phyloP scores from a whole-genome alignment of 2,113 vertebrate species.

The Azemiops feae region DNA sequence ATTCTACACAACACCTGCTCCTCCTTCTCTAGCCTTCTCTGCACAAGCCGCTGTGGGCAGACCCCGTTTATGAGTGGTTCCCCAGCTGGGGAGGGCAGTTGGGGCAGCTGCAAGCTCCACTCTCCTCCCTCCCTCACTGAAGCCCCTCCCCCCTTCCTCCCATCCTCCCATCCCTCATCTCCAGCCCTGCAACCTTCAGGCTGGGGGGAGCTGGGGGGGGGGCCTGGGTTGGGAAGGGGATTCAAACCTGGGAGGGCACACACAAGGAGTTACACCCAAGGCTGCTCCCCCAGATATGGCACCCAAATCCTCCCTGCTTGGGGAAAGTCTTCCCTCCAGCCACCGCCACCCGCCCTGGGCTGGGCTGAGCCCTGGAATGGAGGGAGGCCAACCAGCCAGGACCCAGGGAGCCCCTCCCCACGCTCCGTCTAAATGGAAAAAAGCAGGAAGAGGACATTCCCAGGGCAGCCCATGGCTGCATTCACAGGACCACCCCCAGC shows the following conservation, averaged over 20 bases:
- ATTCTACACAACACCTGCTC: not conserved
- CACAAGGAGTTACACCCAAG: not conserved
- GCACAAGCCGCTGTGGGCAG: not conserved
- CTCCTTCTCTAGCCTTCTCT: not conserved
- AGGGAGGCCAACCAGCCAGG: not conserved
- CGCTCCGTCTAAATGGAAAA: not conserved
- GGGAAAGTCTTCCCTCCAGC: not conserved
- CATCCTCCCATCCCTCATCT: not conserved
- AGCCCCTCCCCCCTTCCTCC: not conserved
- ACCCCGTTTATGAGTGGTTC: fast-evolving
- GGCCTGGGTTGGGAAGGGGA: not conserved
- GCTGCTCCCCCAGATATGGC: not conserved
- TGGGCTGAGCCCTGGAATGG: not conserved
- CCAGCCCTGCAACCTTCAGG: not conserved
- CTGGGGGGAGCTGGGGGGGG: not conserved
- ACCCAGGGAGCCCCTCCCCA: not conserved
- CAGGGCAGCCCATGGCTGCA: not conserved
- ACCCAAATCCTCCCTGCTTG: not conserved
- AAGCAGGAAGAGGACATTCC: not conserved
- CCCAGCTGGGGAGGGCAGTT: not conserved
- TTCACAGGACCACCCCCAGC: not conserved
- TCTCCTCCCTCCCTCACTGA: not conserved
- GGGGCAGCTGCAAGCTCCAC: not conserved
- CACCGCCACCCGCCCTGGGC: fast-evolving
- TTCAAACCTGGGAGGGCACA: not conserved